Conservation (phyloP, 2,797 vertebrate genomes). For the Podarcis lilfordi region DNA sequence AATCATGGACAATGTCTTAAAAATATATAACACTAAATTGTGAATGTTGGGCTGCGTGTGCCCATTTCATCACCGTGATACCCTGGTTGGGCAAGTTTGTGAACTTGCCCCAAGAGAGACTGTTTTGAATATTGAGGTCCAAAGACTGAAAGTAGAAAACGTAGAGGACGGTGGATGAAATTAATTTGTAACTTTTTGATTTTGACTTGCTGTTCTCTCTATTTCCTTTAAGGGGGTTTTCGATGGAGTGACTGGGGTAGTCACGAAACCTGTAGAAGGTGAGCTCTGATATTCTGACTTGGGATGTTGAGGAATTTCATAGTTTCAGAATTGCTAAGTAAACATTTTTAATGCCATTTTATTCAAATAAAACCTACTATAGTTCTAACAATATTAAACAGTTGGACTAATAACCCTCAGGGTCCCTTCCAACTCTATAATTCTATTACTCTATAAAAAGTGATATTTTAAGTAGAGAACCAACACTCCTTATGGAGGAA, state of each 20-base stretch:
- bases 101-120: neutral
- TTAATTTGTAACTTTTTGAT: neutral
- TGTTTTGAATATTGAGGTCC: neutral
- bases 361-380: neutral
- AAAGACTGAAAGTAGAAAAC: neutral
- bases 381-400: neutral
- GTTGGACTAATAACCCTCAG: too few species aligned
- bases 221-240: slow-evolving; percentile 86
- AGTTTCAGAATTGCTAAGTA: neutral
- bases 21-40: too few species aligned
- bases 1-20: neutral
- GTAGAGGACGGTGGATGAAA: neutral
- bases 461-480: neutral
- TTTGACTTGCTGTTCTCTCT: neutral
- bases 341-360: neutral
- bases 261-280: slow-evolving; percentile 98
- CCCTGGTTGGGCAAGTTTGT: neutral
- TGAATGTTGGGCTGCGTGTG: neutral
- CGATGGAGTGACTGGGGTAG: slow-evolving; percentile 94
- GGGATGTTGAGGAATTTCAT: neutral
- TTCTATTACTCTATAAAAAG: too few species aligned
- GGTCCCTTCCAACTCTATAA: too few species aligned
- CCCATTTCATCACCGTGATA: too few species aligned
- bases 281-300: slow-evolving; percentile 21
- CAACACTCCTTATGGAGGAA: too few species aligned